These are phyloP conservation scores for Epistrophe grossulariae DNA, from an alignment of 2,888 invertebrate species.

Conservation along the genomic window DNA sequence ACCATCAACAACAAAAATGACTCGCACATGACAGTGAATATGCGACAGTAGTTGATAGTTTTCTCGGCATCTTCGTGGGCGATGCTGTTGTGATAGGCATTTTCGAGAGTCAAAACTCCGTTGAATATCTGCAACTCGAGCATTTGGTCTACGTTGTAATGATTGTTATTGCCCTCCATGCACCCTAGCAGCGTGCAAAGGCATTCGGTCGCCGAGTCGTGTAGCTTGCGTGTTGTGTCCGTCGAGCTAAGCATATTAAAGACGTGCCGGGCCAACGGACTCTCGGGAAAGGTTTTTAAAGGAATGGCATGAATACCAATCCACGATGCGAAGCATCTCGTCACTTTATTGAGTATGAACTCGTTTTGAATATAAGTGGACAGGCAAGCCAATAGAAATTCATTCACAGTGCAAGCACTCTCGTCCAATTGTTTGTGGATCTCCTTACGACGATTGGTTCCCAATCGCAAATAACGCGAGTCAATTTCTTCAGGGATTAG, in stretches of 20 bases:
- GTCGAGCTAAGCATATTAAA: conserved; percentile 88
- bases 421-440: conserved; percentile 91
- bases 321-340: conserved; percentile 96
- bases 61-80: conserved; percentile 97
- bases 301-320: conserved; percentile 92
- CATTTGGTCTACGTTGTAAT: conserved; percentile 86
- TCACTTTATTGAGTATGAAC: conserved; percentile 87
- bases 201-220: conserved; percentile 96
- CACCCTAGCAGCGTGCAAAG: conserved; percentile 93
- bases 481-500: conserved; percentile 98
- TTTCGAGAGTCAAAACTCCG: conserved; percentile 91
- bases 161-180: conserved; percentile 89
- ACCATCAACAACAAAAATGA: conserved; percentile 94
- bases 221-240: conserved; percentile 87
- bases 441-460: conserved; percentile 95
- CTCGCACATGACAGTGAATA: conserved; percentile 95
- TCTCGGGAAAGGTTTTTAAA: conserved; percentile 89
- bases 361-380: conserved; percentile 87
- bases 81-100: conserved; percentile 95
- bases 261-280: conserved; percentile 89
- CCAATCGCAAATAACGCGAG: conserved; percentile 91
- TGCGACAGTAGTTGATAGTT: conserved; percentile 95
- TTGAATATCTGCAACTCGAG: conserved; percentile 93
- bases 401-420: conserved; percentile 90
- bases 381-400: conserved; percentile 91